These are phyloP conservation scores for Mylabris phalerata DNA, from an alignment of 1,140 invertebrate species.

Conservation along the genomic window DNA sequence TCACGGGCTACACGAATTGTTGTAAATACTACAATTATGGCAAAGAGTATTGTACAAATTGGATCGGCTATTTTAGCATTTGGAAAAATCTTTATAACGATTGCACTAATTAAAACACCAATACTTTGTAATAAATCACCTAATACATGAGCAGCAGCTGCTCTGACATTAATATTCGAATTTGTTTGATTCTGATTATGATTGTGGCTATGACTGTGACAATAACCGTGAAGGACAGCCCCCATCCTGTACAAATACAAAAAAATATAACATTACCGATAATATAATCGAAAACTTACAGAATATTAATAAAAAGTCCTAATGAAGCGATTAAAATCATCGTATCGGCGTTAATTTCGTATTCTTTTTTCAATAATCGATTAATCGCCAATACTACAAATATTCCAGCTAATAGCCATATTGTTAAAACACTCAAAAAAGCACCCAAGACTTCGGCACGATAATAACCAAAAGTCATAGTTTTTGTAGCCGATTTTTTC, in stretches of 20 bases:
- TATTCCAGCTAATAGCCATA: conserved; percentile 84
- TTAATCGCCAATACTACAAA: conserved; percentile 74
- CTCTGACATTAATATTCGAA: conserved; percentile 79
- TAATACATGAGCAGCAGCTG: conserved; percentile 86
- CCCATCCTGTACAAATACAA: conserved; percentile 49
- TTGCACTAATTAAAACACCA: conserved; percentile 36
- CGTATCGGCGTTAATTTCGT: conserved; percentile 71
- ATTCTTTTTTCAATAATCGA: conserved; percentile 64
- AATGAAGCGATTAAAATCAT: conserved; percentile 83
- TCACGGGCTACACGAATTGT: conserved; percentile 70
- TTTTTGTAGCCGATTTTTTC: conserved; percentile 54
- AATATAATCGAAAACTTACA: conserved; percentile 47
- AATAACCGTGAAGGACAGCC: conserved; percentile 61
- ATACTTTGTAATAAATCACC: conserved; percentile 81
- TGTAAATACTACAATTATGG: conserved; percentile 73
- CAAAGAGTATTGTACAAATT: conserved; percentile 84
- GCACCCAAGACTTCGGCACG: conserved; percentile 61
- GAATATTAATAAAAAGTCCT: conserved; percentile 77
- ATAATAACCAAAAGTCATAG: conserved; percentile 74
- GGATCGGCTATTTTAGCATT: conserved; percentile 75
- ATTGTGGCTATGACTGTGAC: conserved; percentile 39
- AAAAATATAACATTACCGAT: background rate
- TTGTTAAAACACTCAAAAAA: conserved; percentile 51
- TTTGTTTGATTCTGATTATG: conserved; percentile 7
- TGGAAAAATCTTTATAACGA: conserved; percentile 51